Conservation (phyloP, 2,113 vertebrate genomes). For the Chloroceryle aenea region DNA sequence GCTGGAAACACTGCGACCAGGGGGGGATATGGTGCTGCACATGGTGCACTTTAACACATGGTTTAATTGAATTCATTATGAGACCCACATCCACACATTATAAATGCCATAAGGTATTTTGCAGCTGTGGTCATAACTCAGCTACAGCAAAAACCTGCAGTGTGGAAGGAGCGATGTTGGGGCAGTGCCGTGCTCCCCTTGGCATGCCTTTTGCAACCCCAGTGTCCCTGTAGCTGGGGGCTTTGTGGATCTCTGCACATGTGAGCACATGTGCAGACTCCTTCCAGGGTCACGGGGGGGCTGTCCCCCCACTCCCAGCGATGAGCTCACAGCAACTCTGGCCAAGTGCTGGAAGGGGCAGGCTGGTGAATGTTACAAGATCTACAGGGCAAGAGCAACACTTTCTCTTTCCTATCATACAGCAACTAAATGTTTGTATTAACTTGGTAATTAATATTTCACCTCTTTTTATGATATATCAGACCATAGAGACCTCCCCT, state of each 20-base stretch:
- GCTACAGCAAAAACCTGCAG: not conserved
- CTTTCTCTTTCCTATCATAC: not conserved
- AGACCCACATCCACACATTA: constrained; percentile 10
- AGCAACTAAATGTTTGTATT: not conserved
- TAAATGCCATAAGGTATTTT: not conserved
- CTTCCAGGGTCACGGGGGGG: fast-evolving
- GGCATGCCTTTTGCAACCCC: no score
- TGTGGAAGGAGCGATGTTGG: not conserved
- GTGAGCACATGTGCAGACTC: not conserved
- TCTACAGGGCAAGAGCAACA: fast-evolving
- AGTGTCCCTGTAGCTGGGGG: no score
- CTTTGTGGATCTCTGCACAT: no score
- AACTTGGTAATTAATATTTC: not conserved
- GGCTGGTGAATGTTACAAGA: not conserved
- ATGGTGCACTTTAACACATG: not conserved
- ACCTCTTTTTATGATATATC: not conserved
- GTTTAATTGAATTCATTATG: constrained; percentile 41
- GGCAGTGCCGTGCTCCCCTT: no score
- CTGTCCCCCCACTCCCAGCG: fast-evolving
- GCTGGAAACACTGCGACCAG: not conserved
- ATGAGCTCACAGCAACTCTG: fast-evolving
- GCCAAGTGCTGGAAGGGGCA: not conserved
- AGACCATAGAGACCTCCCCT: not conserved
- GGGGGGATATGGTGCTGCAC: not conserved
- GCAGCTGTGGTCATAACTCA: constrained; percentile 19